Percentiles rank a stretch among this genome's conserved stretches.
Evolutionary conservation across 2,797 vertebrate species (phyloP).

Genomic region (Pangasius mekongensis): DNA sequence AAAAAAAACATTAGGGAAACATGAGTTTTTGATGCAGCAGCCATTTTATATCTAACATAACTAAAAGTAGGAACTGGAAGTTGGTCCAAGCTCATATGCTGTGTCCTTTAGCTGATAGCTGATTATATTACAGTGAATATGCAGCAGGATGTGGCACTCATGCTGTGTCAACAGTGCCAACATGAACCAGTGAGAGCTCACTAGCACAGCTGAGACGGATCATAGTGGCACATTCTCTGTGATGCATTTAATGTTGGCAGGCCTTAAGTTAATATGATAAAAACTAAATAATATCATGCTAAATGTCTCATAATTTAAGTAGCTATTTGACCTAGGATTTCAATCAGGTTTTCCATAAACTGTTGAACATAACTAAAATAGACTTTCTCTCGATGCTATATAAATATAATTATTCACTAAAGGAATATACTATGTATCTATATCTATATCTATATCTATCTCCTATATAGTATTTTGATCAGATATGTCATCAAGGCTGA

Average conservation of each 20-base stretch:
- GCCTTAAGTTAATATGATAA: conserved; percentile 38
- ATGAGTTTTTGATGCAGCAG: too few species aligned
- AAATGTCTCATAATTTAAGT: conserved; percentile 43
- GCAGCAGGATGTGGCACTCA: conserved; percentile 44
- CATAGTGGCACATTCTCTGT: conserved; percentile 43
- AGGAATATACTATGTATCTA: not conserved
- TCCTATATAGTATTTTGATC: conserved; percentile 8
- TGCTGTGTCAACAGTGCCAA: conserved; percentile 47
- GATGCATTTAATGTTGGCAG: conserved; percentile 34
- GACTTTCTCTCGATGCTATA: conserved; percentile 18
- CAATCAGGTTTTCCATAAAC: conserved; percentile 46
- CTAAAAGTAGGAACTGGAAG: too few species aligned
- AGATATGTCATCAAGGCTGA: conserved; percentile 40
- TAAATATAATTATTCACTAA: conserved; percentile 31
- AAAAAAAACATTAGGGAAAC: too few species aligned
- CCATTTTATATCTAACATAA: too few species aligned
- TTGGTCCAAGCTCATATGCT: too few species aligned
- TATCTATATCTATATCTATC: not conserved
- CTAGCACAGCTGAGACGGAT: conserved; percentile 31
- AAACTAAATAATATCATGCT: conserved; percentile 1
- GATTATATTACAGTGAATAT: conserved; percentile 35
- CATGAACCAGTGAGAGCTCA: conserved; percentile 31
- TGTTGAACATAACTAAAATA: conserved; percentile 35
- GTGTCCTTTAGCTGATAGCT: not conserved
- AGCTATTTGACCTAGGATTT: conserved; percentile 38